Conservation (phyloP, 2,888 invertebrate species). For the Nemotelus nigrinus region DNA sequence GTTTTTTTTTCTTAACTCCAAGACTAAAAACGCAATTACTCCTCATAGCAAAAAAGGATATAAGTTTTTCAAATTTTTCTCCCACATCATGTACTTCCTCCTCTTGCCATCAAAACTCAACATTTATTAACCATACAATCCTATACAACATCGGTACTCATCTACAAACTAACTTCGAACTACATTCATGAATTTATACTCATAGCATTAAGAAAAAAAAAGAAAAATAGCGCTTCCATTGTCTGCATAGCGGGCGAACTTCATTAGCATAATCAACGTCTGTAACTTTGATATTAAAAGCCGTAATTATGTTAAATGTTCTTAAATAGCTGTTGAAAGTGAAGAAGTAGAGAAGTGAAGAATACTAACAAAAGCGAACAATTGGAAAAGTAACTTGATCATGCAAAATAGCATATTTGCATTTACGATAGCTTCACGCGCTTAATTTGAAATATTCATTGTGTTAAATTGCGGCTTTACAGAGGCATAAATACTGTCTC, state of each 20-base stretch:
- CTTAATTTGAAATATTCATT: constrained; percentile 5
- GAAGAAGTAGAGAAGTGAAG: background rate
- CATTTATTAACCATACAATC: too few species aligned
- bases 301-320: constrained; percentile 42
- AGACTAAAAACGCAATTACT: too few species aligned
- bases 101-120: too few species aligned
- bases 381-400: background rate
- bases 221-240: too few species aligned
- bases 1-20: too few species aligned
- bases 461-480: constrained; percentile 2
- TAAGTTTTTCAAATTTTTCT: too few species aligned
- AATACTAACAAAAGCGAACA: background rate
- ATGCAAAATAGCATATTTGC: background rate
- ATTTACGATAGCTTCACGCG: background rate
- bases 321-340: constrained; percentile 17
- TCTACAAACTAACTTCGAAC: too few species aligned
- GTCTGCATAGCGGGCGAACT: constrained; percentile 10
- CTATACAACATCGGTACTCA: too few species aligned
- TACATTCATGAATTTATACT: too few species aligned
- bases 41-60: too few species aligned
- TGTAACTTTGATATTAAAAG: constrained; percentile 21
- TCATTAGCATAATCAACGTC: constrained; percentile 36
- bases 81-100: too few species aligned
- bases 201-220: too few species aligned
- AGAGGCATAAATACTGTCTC: constrained; percentile 1